Base-by-base conservation (phyloP, 2,113 vertebrate genomes). In the Hippopotamus amphibius region DNA sequence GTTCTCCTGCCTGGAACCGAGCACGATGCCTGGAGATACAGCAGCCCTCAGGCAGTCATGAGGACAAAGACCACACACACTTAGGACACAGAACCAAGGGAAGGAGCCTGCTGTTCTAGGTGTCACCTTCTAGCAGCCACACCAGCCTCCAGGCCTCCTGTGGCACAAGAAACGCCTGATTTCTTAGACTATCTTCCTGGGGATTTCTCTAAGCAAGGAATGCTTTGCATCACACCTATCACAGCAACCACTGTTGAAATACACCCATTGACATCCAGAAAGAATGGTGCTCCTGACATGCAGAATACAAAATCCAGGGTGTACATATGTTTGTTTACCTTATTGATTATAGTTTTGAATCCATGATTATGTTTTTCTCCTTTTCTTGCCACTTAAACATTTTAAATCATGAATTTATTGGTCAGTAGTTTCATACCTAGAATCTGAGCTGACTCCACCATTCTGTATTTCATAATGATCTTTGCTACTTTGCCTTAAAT, bases 101-200 rank as follows among this genome's bases (percentile, higher is more conserved):
- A 37, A 15, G 66, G 43, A 30, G 84, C 11, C 33, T 2, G n/a
- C 11, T 1, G 3, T 24, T 9, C 17, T 22, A 21, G 3, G 2
- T 2, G 22, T 0, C 21, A 15, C 30, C 57, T 66, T 28, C 46
- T 9, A 66, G 59, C 26, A 26, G 41, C 87, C 71, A n/a, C 10
- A 8, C 55, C 13, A 30, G 48, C 53, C 43, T 37, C 55, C 41
- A 48, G 14, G 3, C 37, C 46, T 12, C 6, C 53, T 48, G 13
- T 1, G 6, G 9, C 24, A 28, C n/a, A 28, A 43, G 55, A 43
- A 28, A 6, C 0, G 8, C 61, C 37, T 11, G 37, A 10, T 1
- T 15, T 9, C 4, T 5, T 37, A 24, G 26, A 33, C 33, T 4
- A 24, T 30, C 41, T 61, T 28, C 65, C 55, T 21, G 66, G 55